Conservation (phyloP, 2,113 vertebrate species). For the Sinocyclocheilus rhinocerous region DNA sequence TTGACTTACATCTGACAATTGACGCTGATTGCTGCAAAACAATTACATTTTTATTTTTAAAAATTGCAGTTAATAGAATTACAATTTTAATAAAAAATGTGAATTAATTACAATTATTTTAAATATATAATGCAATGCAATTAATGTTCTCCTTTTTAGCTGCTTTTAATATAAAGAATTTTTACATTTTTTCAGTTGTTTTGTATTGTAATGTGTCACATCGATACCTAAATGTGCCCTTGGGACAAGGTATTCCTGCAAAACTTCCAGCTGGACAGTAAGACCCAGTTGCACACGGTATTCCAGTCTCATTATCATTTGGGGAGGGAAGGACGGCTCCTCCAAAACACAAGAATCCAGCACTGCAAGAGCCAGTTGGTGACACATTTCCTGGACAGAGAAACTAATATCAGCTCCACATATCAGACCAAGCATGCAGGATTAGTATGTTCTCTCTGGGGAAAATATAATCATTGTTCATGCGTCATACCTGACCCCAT, state of each 20-base stretch:
- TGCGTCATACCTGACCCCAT: constrained; percentile 69
- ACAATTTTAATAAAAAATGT: not conserved
- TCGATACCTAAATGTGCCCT: constrained; percentile 76
- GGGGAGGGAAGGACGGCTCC: constrained; percentile 79
- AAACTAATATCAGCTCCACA: constrained; percentile 23
- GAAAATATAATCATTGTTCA: constrained; percentile 1
- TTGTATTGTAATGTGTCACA: not conserved
- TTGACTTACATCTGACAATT: constrained; percentile 66
- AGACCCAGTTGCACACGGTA: constrained; percentile 71
- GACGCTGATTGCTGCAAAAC: constrained; percentile 66
- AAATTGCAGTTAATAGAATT: not conserved
- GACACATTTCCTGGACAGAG: constrained; percentile 64
- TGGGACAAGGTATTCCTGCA: constrained; percentile 72
- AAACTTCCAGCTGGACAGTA: constrained; percentile 68
- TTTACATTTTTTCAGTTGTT: not conserved
- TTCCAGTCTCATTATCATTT: constrained; percentile 74
- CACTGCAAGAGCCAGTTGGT: constrained; percentile 83
- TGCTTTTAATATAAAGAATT: not conserved
- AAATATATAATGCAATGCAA: not conserved
- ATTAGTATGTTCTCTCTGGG: not conserved
- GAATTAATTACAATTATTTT: not conserved
- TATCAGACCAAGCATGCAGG: not conserved
- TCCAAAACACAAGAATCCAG: constrained; percentile 84
- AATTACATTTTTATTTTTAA: not conserved
- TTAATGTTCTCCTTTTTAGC: not conserved